phyloP scores from a whole-genome alignment of 2,113 vertebrate genomes.

The Garra rufa region DNA sequence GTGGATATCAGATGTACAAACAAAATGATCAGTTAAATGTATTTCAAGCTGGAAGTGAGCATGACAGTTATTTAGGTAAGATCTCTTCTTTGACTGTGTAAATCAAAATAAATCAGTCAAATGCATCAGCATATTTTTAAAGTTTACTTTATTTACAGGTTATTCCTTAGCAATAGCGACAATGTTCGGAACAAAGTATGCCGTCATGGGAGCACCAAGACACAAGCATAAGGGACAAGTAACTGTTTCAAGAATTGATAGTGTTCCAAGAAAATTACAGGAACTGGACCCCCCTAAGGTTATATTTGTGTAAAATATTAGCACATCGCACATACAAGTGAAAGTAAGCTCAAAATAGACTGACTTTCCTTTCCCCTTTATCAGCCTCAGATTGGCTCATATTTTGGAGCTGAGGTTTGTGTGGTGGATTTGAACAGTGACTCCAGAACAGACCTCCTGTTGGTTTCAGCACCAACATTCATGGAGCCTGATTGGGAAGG shows the following conservation, averaged over 20 bases:
- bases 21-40: fast-evolving
- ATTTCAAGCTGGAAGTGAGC: constrained; percentile 42
- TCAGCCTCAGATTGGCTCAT: constrained; percentile 78
- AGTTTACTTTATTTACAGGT: constrained; percentile 60
- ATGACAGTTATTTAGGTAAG: constrained; percentile 74
- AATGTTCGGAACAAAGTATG: fast-evolving
- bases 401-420: constrained; percentile 84
- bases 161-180: constrained; percentile 71
- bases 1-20: constrained; percentile 61
- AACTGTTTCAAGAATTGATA: constrained; percentile 19
- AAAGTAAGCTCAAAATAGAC: not conserved
- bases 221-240: constrained; percentile 68
- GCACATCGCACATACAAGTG: not conserved
- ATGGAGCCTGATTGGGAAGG: constrained; percentile 74
- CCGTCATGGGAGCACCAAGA: constrained; percentile 73
- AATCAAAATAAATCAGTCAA: not conserved
- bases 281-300: constrained; percentile 35
- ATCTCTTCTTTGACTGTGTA: not conserved
- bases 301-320: not conserved
- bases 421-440: constrained; percentile 72
- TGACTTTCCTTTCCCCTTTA: not conserved
- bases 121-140: not conserved
- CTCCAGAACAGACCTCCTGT: constrained; percentile 70
- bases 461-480: constrained; percentile 80
- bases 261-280: fast-evolving